These are phyloP conservation scores for Chrysocyon brachyurus DNA, from an alignment of 2,797 vertebrate genomes.

Conservation along the genomic window DNA sequence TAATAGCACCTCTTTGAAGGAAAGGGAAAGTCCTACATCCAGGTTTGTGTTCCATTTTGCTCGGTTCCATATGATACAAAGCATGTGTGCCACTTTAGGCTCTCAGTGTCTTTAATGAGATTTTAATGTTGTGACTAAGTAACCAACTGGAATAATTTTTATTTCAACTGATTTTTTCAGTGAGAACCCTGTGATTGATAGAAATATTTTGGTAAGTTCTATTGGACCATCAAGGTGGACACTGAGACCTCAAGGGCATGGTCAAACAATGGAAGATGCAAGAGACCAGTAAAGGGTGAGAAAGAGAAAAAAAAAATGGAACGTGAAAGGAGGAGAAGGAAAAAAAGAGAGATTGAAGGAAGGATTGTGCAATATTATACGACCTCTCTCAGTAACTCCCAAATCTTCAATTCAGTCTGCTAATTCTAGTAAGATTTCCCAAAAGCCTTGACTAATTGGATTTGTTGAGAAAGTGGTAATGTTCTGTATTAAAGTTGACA, in stretches of 20 bases:
- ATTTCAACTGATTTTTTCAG: background rate
- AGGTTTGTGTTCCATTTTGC: background rate
- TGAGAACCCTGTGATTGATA: background rate
- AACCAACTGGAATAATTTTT: background rate
- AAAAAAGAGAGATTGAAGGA: background rate
- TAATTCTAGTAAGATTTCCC: conserved; percentile 42
- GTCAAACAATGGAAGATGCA: background rate
- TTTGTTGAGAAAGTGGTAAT: conserved; percentile 36
- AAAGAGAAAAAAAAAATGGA: background rate
- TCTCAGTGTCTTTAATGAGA: background rate
- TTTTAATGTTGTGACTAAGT: background rate
- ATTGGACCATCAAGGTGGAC: background rate
- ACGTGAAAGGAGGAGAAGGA: background rate
- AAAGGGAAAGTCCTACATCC: background rate
- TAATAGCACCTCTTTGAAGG: background rate
- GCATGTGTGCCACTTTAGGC: background rate
- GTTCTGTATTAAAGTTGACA: background rate
- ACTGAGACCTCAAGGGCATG: background rate
- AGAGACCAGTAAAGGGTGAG: background rate
- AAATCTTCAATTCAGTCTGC: background rate
- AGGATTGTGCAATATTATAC: background rate
- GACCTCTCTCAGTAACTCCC: background rate
- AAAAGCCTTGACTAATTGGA: conserved; percentile 4
- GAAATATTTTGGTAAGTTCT: background rate
- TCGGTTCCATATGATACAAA: background rate